Conservation (phyloP, 2,113 vertebrate genomes). For the Puma concolor region DNA sequence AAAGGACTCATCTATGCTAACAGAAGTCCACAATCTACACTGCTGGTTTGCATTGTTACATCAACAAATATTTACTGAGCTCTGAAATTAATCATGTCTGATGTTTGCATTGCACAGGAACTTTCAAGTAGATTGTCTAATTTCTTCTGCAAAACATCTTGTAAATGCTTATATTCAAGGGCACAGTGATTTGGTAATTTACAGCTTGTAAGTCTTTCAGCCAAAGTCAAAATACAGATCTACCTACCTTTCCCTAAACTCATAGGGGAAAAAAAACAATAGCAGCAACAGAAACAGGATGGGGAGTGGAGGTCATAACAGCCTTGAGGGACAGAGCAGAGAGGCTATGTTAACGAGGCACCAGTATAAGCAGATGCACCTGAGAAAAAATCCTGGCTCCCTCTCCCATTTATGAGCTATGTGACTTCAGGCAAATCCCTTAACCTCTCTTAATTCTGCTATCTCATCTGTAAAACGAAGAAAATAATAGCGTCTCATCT, state of each 20-base stretch:
- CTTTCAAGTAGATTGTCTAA: background rate
- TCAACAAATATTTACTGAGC: background rate
- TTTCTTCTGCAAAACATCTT: background rate
- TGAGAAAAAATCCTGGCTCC: background rate
- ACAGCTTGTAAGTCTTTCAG: background rate
- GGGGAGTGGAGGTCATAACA: background rate
- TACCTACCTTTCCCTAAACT: background rate
- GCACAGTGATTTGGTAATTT: background rate
- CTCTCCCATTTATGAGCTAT: background rate
- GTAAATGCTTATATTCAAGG: background rate
- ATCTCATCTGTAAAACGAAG: background rate
- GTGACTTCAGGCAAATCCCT: background rate
- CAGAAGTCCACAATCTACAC: background rate
- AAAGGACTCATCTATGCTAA: background rate
- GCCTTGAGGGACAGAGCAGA: background rate
- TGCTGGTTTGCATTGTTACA: background rate
- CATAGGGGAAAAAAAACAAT: background rate
- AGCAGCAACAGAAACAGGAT: background rate
- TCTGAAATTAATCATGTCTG: background rate
- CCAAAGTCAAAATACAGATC: background rate
- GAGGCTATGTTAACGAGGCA: background rate
- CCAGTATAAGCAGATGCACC: background rate
- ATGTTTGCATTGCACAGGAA: background rate
- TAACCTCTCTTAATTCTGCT: background rate
- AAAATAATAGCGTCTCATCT: background rate